These are phyloP conservation scores for Drepana falcataria DNA, from an alignment of 2,888 invertebrate genomes.

Conservation along the genomic window DNA sequence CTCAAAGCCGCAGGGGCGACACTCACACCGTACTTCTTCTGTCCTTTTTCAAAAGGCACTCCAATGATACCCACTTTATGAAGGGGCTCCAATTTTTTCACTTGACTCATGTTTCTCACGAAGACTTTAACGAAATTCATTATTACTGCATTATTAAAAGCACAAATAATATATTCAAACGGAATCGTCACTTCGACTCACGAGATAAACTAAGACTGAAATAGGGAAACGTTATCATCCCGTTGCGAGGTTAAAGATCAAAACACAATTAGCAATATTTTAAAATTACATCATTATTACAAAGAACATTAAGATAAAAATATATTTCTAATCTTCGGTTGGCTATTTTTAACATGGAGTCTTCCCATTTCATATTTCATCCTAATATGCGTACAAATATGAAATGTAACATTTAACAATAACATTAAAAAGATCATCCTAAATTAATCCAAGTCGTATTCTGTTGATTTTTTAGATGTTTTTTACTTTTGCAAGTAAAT, in stretches of 20 bases:
- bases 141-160: constrained; percentile 24
- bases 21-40: constrained; percentile 84
- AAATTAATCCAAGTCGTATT: too few relatives aligned
- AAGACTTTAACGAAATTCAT: constrained; percentile 59
- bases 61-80: constrained; percentile 85
- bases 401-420: too few relatives aligned
- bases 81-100: constrained; percentile 46
- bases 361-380: too few relatives aligned
- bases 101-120: constrained; percentile 52
- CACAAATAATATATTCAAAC: constrained; percentile 11
- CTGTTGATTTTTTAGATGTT: too few relatives aligned
- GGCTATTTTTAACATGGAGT: too few relatives aligned
- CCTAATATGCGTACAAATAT: too few relatives aligned
- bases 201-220: constrained; percentile 29
- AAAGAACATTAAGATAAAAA: not conserved
- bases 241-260: constrained; percentile 37
- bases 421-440: too few relatives aligned
- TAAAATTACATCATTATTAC: constrained; percentile 22
- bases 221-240: constrained; percentile 29
- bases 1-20: constrained; percentile 84
- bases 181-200: constrained; percentile 17
- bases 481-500: too few relatives aligned
- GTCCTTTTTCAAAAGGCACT: constrained; percentile 89
- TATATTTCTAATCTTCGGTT: too few relatives aligned
- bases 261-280: constrained; percentile 15